These are phyloP conservation scores for Pavo muticus DNA, from an alignment of 2,113 vertebrate genomes.

Conservation along the genomic window DNA sequence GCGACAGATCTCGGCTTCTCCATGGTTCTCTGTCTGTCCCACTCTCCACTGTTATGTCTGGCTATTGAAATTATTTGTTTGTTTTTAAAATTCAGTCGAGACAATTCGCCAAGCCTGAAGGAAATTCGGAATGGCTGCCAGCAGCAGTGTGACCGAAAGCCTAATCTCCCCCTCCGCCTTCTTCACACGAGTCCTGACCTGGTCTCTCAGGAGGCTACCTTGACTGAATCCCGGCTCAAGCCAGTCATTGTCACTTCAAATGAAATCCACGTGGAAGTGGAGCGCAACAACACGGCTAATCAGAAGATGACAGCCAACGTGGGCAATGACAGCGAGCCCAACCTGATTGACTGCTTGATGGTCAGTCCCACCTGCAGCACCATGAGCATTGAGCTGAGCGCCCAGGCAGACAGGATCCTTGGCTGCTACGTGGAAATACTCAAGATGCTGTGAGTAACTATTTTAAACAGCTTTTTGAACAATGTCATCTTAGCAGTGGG, in stretches of 20 bases:
- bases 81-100: constrained; percentile 80
- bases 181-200: constrained; percentile 87
- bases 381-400: constrained; percentile 96
- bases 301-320: constrained; percentile 87
- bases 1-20: neutral
- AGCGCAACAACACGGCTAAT: constrained; percentile 92
- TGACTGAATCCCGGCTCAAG: constrained; percentile 82
- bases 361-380: constrained; percentile 95
- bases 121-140: constrained; percentile 98
- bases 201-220: constrained; percentile 84
- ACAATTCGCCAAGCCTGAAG: constrained; percentile 98
- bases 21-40: neutral
- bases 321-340: constrained; percentile 93
- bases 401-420: constrained; percentile 94
- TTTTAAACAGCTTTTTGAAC: neutral
- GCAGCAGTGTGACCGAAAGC: constrained; percentile 95
- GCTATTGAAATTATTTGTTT: neutral
- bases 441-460: constrained; percentile 94
- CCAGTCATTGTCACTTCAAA: constrained; percentile 93
- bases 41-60: neutral
- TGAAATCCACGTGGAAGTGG: constrained; percentile 96
- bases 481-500: neutral
- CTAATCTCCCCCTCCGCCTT: constrained; percentile 93
- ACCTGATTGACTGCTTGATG: constrained; percentile 98
- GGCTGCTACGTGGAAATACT: constrained; percentile 98